Conservation (phyloP, 2,113 vertebrate species). For the Lophochroa leadbeateri region DNA sequence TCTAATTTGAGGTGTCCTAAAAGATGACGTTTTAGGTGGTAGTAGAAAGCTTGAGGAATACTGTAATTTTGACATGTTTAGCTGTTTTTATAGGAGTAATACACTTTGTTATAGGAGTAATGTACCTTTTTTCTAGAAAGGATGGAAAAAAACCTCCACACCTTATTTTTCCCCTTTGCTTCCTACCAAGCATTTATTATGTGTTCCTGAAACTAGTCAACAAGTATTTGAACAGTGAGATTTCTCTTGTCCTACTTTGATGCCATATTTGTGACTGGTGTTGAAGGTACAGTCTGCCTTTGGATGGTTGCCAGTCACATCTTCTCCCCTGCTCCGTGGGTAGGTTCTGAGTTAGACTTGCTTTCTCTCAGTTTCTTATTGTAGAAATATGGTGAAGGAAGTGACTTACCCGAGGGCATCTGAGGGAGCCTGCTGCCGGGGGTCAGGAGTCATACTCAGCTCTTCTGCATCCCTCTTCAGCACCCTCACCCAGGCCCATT, state of each 20-base stretch:
- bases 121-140: background rate
- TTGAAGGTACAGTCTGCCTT: background rate
- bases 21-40: background rate
- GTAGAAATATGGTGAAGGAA: background rate
- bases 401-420: background rate
- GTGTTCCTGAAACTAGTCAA: background rate
- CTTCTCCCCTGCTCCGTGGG: background rate
- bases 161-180: background rate
- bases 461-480: background rate
- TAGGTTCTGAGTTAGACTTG: background rate
- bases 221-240: background rate
- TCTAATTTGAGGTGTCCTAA: background rate
- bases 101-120: background rate
- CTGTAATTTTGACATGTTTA: background rate
- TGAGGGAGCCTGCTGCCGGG: background rate
- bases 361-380: background rate
- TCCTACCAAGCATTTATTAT: background rate
- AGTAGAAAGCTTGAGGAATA: background rate
- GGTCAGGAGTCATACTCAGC: background rate
- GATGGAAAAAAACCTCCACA: accelerated
- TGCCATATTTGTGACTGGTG: background rate
- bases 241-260: background rate
- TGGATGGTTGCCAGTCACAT: background rate
- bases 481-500: background rate
- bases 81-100: background rate